Evolutionary conservation across 2,888 invertebrate species (phyloP).

Genomic region (Scaptomyza reducta): DNA sequence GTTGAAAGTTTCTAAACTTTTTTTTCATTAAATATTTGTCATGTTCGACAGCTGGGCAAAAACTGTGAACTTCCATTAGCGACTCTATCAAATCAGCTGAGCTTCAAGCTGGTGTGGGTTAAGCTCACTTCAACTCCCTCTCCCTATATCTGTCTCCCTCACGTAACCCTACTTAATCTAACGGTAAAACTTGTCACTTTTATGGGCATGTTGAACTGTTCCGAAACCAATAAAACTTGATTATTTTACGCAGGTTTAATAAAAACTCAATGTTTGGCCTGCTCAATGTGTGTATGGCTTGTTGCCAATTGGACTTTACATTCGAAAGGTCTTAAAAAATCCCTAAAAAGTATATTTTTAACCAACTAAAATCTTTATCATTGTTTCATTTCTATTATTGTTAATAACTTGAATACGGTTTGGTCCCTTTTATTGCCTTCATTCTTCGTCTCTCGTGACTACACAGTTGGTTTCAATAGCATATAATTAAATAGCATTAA

Average conservation of each 20-base stretch:
- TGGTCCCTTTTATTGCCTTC: neutral
- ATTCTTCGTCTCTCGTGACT: neutral
- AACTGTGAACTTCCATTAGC: conserved; percentile 50
- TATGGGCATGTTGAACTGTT: conserved; percentile 48
- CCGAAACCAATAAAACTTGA: conserved; percentile 37
- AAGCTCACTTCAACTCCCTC: neutral
- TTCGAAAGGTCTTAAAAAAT: neutral
- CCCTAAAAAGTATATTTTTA: too few species aligned
- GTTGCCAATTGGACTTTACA: neutral
- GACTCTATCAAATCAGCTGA: conserved; percentile 29
- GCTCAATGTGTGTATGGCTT: conserved; percentile 19
- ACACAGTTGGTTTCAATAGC: neutral
- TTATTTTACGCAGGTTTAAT: conserved; percentile 31
- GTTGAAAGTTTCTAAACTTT: conserved; percentile 47
- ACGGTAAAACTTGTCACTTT: conserved; percentile 45
- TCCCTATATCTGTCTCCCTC: neutral
- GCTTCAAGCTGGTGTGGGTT: conserved; percentile 16
- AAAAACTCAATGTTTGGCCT: conserved; percentile 24
- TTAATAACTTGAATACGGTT: neutral
- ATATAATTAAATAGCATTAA: conserved; percentile 18
- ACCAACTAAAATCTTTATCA: too few species aligned
- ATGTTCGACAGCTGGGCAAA: conserved; percentile 35
- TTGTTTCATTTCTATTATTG: too few species aligned
- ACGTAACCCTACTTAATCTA: conserved; percentile 3
- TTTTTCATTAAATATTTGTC: conserved; percentile 5